Evolutionary conservation across 1,140 invertebrate species (phyloP).

Genomic region (Schlechtendalia chinensis): DNA sequence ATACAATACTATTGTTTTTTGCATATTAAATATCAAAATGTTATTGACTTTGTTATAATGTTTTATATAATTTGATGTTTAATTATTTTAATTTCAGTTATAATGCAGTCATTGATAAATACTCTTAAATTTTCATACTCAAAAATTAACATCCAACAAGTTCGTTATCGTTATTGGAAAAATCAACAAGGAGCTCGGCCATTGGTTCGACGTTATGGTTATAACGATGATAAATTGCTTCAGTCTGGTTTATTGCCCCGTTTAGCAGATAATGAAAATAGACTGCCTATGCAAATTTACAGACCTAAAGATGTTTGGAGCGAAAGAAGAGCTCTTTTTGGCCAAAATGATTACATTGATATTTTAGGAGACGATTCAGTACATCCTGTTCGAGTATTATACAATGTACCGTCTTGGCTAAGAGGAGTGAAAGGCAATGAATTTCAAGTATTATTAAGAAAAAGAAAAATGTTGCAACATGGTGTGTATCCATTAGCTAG

Average conservation of each 20-base stretch:
- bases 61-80: too few species aligned
- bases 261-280: constrained; percentile 56
- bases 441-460: constrained; percentile 75
- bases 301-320: constrained; percentile 72
- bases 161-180: constrained; percentile 66
- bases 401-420: constrained; percentile 82
- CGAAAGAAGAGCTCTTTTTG: constrained; percentile 76
- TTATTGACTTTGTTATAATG: too few species aligned
- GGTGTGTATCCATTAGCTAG: constrained; percentile 62
- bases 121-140: constrained; percentile 21
- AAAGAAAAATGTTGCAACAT: constrained; percentile 65
- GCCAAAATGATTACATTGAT: constrained; percentile 96
- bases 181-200: constrained; percentile 65
- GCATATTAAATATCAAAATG: background rate
- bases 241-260: constrained; percentile 70
- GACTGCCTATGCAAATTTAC: constrained; percentile 69
- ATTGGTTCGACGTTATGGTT: constrained; percentile 65
- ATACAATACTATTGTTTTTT: background rate
- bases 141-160: constrained; percentile 52
- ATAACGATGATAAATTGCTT: constrained; percentile 66
- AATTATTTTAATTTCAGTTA: background rate
- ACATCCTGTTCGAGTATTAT: constrained; percentile 78
- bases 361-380: constrained; percentile 81
- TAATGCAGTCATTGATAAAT: constrained; percentile 18
- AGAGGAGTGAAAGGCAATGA: constrained; percentile 85